Conservation (phyloP, 2,113 vertebrate species). For the Poecilia latipinna region DNA sequence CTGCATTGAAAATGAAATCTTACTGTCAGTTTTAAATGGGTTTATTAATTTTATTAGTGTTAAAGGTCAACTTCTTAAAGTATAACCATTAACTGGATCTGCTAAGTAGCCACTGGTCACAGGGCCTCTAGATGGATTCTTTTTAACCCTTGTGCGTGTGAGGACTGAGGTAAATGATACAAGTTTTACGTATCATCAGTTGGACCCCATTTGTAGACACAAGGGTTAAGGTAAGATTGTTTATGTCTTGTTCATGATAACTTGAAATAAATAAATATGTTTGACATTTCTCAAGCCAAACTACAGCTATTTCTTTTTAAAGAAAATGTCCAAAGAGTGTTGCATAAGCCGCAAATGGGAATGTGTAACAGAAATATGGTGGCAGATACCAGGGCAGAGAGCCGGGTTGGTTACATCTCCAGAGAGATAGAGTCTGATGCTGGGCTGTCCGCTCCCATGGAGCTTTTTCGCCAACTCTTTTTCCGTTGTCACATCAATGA, state of each 20-base stretch:
- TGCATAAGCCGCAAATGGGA: neutral
- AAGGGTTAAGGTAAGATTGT: neutral
- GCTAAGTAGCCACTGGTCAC: neutral
- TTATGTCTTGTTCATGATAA: neutral
- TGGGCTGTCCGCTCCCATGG: slow-evolving; percentile 72
- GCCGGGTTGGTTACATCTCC: slow-evolving; percentile 83
- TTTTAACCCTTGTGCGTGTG: neutral
- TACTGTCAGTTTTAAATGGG: neutral
- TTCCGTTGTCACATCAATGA: slow-evolving; percentile 83
- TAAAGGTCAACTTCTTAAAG: neutral
- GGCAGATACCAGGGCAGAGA: slow-evolving; percentile 84
- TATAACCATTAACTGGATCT: neutral
- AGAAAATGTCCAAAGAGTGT: neutral
- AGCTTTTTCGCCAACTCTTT: slow-evolving; percentile 84
- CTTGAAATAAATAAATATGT: neutral
- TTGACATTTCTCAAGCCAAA: neutral
- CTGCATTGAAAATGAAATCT: neutral
- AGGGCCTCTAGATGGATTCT: neutral
- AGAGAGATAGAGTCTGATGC: slow-evolving; percentile 86
- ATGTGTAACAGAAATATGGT: neutral
- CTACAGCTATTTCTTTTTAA: neutral
- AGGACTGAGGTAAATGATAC: too few species aligned
- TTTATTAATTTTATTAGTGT: neutral
- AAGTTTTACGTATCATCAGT: too few species aligned
- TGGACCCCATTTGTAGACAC: too few species aligned